These are phyloP conservation scores for Siphlonurus alternatus DNA, from an alignment of 2,888 invertebrate genomes.

Conservation along the genomic window DNA sequence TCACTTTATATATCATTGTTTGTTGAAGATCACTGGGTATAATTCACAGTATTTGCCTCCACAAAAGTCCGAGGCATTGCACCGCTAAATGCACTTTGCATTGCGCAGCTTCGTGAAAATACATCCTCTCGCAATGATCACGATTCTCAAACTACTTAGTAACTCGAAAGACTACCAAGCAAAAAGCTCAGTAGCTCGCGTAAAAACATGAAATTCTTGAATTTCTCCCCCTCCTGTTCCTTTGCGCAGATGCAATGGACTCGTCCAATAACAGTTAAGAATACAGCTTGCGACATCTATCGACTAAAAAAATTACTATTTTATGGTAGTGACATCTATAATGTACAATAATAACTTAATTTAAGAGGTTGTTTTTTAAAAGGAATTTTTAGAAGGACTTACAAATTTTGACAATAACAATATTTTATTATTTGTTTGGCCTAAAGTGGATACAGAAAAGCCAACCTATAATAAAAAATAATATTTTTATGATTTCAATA, in stretches of 20 bases:
- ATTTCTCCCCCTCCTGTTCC: not conserved
- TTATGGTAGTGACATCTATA: too few relatives aligned
- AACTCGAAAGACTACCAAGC: not conserved
- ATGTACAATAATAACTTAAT: too few relatives aligned
- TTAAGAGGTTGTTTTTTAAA: too few relatives aligned
- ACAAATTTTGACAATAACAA: too few relatives aligned
- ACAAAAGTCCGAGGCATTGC: not conserved
- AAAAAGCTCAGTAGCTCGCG: not conserved
- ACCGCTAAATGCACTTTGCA: not conserved
- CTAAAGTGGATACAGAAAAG: too few relatives aligned
- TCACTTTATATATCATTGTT: not conserved
- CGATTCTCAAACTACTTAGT: not conserved
- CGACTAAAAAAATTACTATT: too few relatives aligned
- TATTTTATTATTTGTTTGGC: too few relatives aligned
- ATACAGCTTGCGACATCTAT: not conserved
- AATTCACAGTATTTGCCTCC: not conserved
- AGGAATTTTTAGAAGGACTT: too few relatives aligned
- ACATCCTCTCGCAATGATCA: not conserved
- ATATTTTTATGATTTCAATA: too few relatives aligned
- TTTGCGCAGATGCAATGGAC: not conserved
- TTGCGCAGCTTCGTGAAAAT: not conserved
- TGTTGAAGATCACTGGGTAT: not conserved
- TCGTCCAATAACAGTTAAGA: not conserved
- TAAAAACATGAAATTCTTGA: not conserved
- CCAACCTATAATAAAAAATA: too few relatives aligned